Conservation (phyloP, 2,888 invertebrate species). For the Patella pellucida region DNA sequence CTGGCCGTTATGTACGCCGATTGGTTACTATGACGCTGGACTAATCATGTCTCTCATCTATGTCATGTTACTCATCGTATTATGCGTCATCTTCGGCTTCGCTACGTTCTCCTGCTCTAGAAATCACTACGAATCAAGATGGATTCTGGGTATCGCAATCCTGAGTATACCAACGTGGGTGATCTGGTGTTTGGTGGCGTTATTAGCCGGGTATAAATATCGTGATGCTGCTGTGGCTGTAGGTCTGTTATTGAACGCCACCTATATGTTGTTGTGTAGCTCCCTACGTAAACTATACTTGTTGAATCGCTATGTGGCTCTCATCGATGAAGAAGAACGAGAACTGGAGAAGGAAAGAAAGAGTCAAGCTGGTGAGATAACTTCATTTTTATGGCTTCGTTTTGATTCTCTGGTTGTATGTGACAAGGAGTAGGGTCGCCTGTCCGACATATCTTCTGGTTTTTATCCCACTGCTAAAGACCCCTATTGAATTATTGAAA, state of each 20-base stretch:
- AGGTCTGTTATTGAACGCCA: slow-evolving; percentile 70
- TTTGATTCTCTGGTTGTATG: too few species aligned
- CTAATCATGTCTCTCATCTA: slow-evolving; percentile 71
- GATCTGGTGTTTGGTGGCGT: slow-evolving; percentile 69
- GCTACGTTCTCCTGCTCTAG: slow-evolving; percentile 65
- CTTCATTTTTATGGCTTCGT: too few species aligned
- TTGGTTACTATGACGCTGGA: slow-evolving; percentile 68
- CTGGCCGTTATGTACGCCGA: slow-evolving; percentile 67
- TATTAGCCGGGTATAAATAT: slow-evolving; percentile 57
- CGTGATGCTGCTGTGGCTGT: slow-evolving; percentile 70
- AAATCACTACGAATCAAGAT: slow-evolving; percentile 70
- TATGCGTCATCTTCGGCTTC: slow-evolving; percentile 69
- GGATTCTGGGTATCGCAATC: slow-evolving; percentile 69
- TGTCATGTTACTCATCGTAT: slow-evolving; percentile 69
- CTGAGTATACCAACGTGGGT: slow-evolving; percentile 68
- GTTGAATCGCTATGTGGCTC: slow-evolving; percentile 55
- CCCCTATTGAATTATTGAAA: too few species aligned
- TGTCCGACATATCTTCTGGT: too few species aligned
- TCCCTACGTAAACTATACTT: slow-evolving; percentile 70
- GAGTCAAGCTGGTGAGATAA: background rate
- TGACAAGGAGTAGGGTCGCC: too few species aligned
- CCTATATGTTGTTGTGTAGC: slow-evolving; percentile 68
- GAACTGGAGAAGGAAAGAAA: slow-evolving; percentile 28
- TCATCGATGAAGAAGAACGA: slow-evolving; percentile 52
- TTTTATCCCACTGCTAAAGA: too few species aligned